Conservation (phyloP, 2,113 vertebrate species). For the Eubucco bourcierii region DNA sequence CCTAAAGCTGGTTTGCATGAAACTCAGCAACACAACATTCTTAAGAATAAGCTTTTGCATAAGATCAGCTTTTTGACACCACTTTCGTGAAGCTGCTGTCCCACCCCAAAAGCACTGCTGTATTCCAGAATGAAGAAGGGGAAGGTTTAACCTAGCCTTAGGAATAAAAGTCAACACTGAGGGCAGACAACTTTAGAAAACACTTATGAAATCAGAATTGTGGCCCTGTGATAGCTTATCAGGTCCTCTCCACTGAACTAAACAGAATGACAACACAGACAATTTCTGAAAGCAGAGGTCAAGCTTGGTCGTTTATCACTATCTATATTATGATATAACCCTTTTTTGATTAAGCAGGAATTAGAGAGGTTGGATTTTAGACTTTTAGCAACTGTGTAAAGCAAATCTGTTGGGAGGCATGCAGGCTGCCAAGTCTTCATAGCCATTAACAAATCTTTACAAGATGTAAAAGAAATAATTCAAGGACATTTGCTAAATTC, state of each 20-base stretch:
- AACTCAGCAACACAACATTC: background rate
- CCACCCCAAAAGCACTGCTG: background rate
- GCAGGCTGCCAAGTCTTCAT: background rate
- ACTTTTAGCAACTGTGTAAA: background rate
- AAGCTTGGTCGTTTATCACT: background rate
- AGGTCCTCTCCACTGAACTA: background rate
- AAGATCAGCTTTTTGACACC: background rate
- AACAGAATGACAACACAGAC: background rate
- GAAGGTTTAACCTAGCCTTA: background rate
- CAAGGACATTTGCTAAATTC: background rate
- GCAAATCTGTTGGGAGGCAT: background rate
- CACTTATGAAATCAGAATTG: background rate
- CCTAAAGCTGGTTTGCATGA: background rate
- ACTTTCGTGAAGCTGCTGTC: background rate
- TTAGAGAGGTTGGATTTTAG: background rate
- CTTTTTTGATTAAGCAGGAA: background rate
- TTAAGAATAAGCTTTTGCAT: slow-evolving; percentile 19
- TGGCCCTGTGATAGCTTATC: background rate
- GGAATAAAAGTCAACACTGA: background rate
- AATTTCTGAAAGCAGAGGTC: background rate
- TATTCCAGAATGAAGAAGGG: background rate
- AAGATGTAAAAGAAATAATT: background rate
- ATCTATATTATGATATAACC: background rate
- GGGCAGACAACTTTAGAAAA: background rate
- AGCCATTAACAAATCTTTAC: background rate